Evolutionary conservation across 2,888 invertebrate species (phyloP).

Genomic region (Orthonevra nobilis): DNA sequence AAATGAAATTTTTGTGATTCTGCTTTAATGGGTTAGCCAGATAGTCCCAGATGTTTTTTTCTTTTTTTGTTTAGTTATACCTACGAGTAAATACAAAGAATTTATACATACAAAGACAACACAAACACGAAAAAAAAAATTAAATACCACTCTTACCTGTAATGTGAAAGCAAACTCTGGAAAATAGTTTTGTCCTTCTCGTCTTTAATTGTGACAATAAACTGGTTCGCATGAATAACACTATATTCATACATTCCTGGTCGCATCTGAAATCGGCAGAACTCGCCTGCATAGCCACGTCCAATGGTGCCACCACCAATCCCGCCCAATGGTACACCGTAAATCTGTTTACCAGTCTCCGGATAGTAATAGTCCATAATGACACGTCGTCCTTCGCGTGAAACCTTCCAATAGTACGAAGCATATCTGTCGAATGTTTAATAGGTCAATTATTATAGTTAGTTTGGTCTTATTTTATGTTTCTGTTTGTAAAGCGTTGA

Average conservation of each 20-base stretch:
- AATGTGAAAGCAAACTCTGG: slow-evolving; percentile 89
- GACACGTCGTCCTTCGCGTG: slow-evolving; percentile 84
- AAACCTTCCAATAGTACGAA: slow-evolving; percentile 85
- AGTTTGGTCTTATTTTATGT: slow-evolving; percentile 18
- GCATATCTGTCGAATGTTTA: slow-evolving; percentile 83
- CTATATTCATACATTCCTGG: slow-evolving; percentile 95
- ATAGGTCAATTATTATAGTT: slow-evolving; percentile 32
- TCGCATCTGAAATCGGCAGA: slow-evolving; percentile 93
- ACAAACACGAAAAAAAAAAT: slow-evolving; percentile 5
- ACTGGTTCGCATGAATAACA: slow-evolving; percentile 91
- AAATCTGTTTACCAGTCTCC: slow-evolving; percentile 89
- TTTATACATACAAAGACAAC: slow-evolving; percentile 21
- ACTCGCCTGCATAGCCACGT: slow-evolving; percentile 94
- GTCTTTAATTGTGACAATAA: slow-evolving; percentile 92
- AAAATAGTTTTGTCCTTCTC: slow-evolving; percentile 85
- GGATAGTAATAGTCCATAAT: slow-evolving; percentile 90
- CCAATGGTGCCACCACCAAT: slow-evolving; percentile 90
- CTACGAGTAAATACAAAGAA: no score
- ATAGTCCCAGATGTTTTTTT: no score
- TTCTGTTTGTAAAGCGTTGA: slow-evolving; percentile 8
- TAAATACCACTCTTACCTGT: slow-evolving; percentile 82
- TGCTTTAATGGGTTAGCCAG: neutral
- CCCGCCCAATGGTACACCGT: slow-evolving; percentile 93
- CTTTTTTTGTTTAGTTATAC: no score
- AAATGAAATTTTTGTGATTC: neutral